Conservation (phyloP, 2,113 vertebrate species). For the Psittacus erithacus region DNA sequence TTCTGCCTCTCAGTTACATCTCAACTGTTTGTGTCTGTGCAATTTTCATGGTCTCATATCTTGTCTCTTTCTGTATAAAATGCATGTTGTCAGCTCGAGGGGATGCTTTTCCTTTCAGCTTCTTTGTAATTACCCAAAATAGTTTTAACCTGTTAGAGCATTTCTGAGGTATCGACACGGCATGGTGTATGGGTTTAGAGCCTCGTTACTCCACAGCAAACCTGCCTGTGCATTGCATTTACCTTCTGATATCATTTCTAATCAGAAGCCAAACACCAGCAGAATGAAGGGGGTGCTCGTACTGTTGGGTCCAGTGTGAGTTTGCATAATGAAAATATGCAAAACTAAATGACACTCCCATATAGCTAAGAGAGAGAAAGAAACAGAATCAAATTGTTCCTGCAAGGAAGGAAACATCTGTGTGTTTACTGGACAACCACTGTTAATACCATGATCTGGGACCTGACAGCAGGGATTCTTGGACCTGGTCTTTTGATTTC, state of each 20-base stretch:
- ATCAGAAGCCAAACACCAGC: not conserved
- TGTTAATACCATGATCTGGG: not conserved
- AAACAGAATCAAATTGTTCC: not conserved
- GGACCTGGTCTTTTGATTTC: not conserved
- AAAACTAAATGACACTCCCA: not conserved
- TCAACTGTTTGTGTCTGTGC: slow-evolving; percentile 47
- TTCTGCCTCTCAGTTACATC: slow-evolving; percentile 53
- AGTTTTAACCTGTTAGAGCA: slow-evolving; percentile 73
- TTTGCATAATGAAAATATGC: not conserved
- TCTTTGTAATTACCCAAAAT: slow-evolving; percentile 72
- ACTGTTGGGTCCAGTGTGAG: not conserved
- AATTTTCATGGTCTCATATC: slow-evolving; percentile 69
- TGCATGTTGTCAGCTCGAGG: slow-evolving; percentile 63
- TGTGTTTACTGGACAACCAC: not conserved
- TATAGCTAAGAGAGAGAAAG: not conserved
- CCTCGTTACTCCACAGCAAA: slow-evolving; percentile 32
- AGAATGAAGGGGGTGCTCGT: not conserved
- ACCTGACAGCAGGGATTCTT: not conserved
- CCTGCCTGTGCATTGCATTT: slow-evolving; percentile 60
- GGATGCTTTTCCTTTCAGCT: slow-evolving; percentile 56
- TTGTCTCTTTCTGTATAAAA: slow-evolving; percentile 70
- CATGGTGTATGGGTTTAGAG: slow-evolving; percentile 59
- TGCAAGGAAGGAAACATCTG: not conserved
- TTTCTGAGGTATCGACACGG: slow-evolving; percentile 50
- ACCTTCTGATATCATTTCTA: slow-evolving; percentile 15